A percentile compares a stretch with the other conserved stretches of the same genome.
Conservation (phyloP, 2,113 vertebrate genomes). For the Ia io region DNA sequence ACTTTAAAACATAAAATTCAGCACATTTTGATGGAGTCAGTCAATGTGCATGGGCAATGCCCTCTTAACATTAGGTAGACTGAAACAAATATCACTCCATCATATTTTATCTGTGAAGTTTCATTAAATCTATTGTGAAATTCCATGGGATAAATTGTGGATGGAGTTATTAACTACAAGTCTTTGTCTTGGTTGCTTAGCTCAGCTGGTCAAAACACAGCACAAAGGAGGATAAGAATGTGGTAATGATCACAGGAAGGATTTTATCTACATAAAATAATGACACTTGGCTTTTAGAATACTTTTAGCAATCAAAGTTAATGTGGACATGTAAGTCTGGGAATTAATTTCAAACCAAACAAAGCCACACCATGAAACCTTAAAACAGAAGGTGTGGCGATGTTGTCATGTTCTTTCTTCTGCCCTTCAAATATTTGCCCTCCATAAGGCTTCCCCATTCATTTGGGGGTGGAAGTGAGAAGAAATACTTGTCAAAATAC, state of each 20-base stretch:
- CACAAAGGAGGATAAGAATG: not conserved
- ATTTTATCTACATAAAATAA: conserved; percentile 17
- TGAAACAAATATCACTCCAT: not conserved
- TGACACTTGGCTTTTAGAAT: not conserved
- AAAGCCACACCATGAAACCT: not conserved
- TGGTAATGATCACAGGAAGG: not conserved
- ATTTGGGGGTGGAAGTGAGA: not conserved
- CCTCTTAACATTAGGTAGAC: not conserved
- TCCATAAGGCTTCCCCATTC: not conserved
- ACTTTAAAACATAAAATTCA: not conserved
- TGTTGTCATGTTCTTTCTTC: not conserved
- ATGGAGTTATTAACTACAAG: not conserved
- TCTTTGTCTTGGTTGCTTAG: not conserved
- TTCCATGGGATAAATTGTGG: not conserved
- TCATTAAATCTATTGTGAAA: not conserved
- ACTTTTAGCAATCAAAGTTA: not conserved
- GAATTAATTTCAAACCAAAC: not conserved
- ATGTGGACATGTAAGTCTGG: not conserved
- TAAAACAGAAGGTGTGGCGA: not conserved
- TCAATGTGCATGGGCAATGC: not conserved
- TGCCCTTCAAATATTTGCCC: not conserved
- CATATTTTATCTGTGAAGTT: not conserved
- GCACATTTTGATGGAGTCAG: not conserved
- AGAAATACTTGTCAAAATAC: not conserved
- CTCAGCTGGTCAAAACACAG: not conserved